Evolutionary conservation across 2,888 invertebrate genomes (phyloP).

Genomic region (Cepaea hortensis): DNA sequence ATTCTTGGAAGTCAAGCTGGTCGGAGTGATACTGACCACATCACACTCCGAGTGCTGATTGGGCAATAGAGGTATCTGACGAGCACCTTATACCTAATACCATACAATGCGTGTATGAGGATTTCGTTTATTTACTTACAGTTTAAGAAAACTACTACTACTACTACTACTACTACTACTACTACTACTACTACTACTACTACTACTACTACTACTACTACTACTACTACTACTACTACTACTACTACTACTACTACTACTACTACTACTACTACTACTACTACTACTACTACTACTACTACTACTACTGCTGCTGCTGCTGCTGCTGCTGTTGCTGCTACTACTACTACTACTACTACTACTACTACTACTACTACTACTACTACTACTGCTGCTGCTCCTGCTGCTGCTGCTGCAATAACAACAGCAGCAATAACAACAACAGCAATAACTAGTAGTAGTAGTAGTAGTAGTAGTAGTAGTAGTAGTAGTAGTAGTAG

Average conservation of each 20-base stretch:
- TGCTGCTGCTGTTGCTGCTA: slow-evolving; percentile 2
- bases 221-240: slow-evolving; percentile 27
- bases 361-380: background rate
- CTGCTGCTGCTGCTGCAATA: background rate
- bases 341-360: slow-evolving; percentile 9
- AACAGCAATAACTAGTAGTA: background rate
- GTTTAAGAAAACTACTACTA: background rate
- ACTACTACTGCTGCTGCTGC: slow-evolving; percentile 15
- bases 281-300: slow-evolving; percentile 24
- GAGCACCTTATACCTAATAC: too few species aligned
- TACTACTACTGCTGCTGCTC: background rate
- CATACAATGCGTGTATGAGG: too few species aligned
- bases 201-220: slow-evolving; percentile 19
- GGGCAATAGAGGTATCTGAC: too few species aligned
- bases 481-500: background rate
- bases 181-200: background rate
- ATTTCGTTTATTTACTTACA: too few species aligned
- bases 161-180: slow-evolving; percentile 10
- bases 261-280: slow-evolving; percentile 26
- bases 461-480: slow-evolving; percentile 4
- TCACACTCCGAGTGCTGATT: too few species aligned
- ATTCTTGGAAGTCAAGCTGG: too few species aligned
- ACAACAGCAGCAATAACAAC: too few species aligned
- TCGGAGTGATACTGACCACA: too few species aligned
- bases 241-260: slow-evolving; percentile 6